phyloP scores from a whole-genome alignment of 2,797 vertebrate genomes.

The Pipistrellus pygmaeus region DNA sequence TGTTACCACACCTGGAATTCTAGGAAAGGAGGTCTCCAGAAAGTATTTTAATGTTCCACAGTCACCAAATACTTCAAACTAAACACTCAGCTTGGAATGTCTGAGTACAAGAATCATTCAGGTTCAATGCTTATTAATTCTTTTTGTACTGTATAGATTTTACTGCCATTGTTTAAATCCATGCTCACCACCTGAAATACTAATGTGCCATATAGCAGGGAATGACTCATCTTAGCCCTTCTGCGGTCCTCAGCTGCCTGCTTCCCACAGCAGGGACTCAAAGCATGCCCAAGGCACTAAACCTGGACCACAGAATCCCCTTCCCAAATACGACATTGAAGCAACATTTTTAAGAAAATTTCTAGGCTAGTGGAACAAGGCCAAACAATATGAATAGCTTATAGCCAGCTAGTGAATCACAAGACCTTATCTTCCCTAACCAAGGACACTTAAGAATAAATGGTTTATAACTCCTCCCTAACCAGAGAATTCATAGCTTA shows the following conservation, averaged over 20 bases:
- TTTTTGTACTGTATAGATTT: neutral
- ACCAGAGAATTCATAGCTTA: neutral
- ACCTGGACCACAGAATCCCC: accelerated
- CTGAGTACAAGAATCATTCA: neutral
- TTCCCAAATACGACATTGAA: accelerated
- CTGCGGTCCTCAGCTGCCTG: neutral
- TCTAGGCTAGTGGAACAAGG: neutral
- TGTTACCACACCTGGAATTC: neutral
- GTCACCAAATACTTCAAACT: neutral
- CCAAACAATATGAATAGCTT: neutral
- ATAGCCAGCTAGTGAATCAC: neutral
- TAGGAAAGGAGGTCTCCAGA: neutral
- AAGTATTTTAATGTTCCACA: neutral
- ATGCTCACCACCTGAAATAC: neutral
- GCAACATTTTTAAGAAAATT: neutral
- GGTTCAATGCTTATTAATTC: neutral
- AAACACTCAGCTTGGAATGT: neutral
- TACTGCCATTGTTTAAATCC: neutral
- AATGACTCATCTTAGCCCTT: accelerated
- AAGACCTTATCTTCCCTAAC: neutral
- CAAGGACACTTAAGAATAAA: neutral
- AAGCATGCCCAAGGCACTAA: neutral
- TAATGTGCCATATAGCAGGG: neutral
- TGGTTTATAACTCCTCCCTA: neutral
- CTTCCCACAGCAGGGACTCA: neutral